These are phyloP conservation scores for Orthonyx spaldingii DNA, from an alignment of 2,113 vertebrate genomes.

Conservation along the genomic window DNA sequence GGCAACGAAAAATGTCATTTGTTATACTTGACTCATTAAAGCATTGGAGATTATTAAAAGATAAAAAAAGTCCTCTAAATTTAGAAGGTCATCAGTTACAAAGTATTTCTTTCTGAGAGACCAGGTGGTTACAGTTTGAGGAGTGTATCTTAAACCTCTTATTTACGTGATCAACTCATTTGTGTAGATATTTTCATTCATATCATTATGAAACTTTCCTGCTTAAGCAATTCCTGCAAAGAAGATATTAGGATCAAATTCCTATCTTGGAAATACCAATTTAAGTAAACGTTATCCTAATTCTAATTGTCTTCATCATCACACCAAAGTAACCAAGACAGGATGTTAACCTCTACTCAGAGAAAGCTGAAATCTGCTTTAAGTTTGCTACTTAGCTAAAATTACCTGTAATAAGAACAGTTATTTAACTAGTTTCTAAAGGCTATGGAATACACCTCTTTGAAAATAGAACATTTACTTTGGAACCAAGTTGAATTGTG, in stretches of 20 bases:
- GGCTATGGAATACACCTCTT: not conserved
- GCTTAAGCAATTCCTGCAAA: not conserved
- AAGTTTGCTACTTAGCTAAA: not conserved
- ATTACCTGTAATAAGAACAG: not conserved
- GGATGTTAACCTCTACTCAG: not conserved
- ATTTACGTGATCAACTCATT: not conserved
- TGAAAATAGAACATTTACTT: not conserved
- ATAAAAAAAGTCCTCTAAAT: not conserved
- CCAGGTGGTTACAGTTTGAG: not conserved
- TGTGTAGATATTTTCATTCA: not conserved
- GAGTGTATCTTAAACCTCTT: not conserved
- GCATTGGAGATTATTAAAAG: not conserved
- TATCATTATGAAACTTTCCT: not conserved
- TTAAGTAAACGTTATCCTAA: not conserved
- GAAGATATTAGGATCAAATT: not conserved
- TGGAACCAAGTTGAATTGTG: not conserved
- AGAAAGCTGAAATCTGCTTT: not conserved
- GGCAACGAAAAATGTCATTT: constrained; percentile 53
- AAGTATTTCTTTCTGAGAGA: not conserved
- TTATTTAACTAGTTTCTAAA: not conserved
- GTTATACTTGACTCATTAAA: constrained; percentile 46
- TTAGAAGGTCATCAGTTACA: not conserved
- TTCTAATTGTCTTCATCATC: not conserved
- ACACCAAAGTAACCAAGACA: not conserved
- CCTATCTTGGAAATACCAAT: not conserved